Base-by-base conservation (phyloP, 2,113 vertebrate species). In the Neofelis nebulosa region DNA sequence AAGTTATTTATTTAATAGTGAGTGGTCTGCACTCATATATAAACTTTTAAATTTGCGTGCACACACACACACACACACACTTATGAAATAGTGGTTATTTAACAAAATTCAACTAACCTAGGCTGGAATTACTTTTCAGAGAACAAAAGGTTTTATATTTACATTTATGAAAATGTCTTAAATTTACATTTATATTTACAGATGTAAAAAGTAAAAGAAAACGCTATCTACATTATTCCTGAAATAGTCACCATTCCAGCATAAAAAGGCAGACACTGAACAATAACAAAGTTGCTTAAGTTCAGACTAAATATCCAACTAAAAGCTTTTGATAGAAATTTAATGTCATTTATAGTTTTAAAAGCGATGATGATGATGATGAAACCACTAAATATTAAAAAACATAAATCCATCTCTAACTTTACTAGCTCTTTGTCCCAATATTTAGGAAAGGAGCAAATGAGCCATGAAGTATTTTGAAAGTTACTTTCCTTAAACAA, bases 61-160 rank as follows among this genome's bases (percentile, higher is more conserved):
- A 52, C 8, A 38, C 18, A 81, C 31, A 2, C 33, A 73, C 8
- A 63, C 45, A 94, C 14, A 69, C 25, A 66, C 18, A 87, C 7
- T 71, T 88, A 93, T 4, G 13, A 41, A 88, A 88, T 4, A 74
- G 66, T 12, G 82, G 71, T 38, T 81, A 74, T 2, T 94, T 83
- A 92, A 63, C 66, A 94, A 94, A 94, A 90, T 80, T 91, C 55
- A 94, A 96, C 21, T 55, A 33, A 91, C 31, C 91, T 85, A 71
- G 63, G 41, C n/a, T 87, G 57, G 16, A 87, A 80, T 92, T 87
- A 94, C n/a, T 97, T 88, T 89, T 65, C 88, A 93, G 80, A 69
- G 12, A 85, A 88, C 48, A 89, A 93, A 91, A 48, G 45, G 4
- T 84, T 88, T 87, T 74, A 82, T 71, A 83, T 48, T 80, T 94